phyloP scores from a whole-genome alignment of 2,113 vertebrate genomes.

The Paramormyrops kingsleyae region DNA sequence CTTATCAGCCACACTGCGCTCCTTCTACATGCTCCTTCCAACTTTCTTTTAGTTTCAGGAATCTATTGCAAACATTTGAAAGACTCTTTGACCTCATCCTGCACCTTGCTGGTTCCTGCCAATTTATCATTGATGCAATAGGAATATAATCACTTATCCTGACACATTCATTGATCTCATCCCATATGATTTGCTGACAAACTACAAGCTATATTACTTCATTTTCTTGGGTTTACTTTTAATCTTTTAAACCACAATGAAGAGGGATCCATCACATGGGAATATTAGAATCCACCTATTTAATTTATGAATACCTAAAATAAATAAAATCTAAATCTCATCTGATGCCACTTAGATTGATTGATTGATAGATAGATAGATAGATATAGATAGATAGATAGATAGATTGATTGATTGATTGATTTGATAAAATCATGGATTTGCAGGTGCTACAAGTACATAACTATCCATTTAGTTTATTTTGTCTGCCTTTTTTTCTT shows the following conservation, averaged over 20 bases:
- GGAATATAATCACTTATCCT: neutral
- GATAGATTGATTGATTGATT: neutral
- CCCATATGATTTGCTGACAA: slow-evolving; percentile 12
- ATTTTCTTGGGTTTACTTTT: neutral
- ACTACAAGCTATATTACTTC: slow-evolving; percentile 15
- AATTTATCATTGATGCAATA: neutral
- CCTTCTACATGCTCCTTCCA: neutral
- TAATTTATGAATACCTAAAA: neutral
- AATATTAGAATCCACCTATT: neutral
- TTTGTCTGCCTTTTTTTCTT: neutral
- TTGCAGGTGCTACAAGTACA: neutral
- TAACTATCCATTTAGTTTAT: neutral
- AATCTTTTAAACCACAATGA: neutral
- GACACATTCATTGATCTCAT: slow-evolving; percentile 9
- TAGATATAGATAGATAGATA: neutral
- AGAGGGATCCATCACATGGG: neutral
- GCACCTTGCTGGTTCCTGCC: neutral
- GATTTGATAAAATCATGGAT: neutral
- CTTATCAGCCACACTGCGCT: neutral
- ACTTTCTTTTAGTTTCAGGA: neutral
- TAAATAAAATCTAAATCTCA: neutral
- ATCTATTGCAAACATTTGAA: neutral
- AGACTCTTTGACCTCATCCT: neutral
- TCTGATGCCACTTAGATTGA: too few species aligned
- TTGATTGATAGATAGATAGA: too few species aligned